Evolutionary conservation across 1,140 invertebrate genomes (phyloP).

Genomic region (Sarcophaga bullata): DNA sequence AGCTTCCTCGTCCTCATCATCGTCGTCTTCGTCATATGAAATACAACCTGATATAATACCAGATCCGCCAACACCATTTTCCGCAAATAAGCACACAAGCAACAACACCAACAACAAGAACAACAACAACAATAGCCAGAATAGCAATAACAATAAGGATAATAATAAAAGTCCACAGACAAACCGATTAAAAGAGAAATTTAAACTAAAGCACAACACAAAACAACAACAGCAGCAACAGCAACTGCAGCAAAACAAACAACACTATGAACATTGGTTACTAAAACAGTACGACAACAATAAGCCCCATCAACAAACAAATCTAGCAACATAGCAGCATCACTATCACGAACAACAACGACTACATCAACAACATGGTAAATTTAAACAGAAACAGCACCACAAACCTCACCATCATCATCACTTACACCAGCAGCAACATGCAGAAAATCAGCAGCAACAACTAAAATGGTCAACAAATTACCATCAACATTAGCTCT

Average conservation of each 20-base stretch:
- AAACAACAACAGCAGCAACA: constrained; percentile 41
- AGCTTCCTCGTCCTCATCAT: not conserved
- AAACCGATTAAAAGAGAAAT: constrained; percentile 4
- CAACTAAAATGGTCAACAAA: constrained; percentile 1
- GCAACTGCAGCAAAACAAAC: constrained; percentile 36
- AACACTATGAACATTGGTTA: constrained; percentile 36
- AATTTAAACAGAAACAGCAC: not conserved
- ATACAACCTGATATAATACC: constrained; percentile 62
- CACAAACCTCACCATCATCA: constrained; percentile 1
- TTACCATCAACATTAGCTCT: constrained; percentile 14
- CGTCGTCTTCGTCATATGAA: constrained; percentile 48
- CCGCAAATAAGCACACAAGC: constrained; percentile 48
- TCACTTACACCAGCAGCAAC: not conserved
- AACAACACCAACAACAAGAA: constrained; percentile 45
- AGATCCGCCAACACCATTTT: constrained; percentile 58
- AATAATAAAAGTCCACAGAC: not conserved
- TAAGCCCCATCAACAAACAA: not conserved
- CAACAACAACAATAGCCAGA: constrained; percentile 45
- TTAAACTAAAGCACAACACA: not conserved
- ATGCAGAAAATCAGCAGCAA: not conserved
- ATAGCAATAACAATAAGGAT: constrained; percentile 21
- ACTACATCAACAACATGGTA: not conserved
- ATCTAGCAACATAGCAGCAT: constrained; percentile 27
- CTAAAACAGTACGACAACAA: constrained; percentile 29
- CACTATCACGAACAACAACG: constrained; percentile 32